These are phyloP conservation scores for Echiichthys vipera DNA, from an alignment of 2,797 vertebrate species.

Conservation along the genomic window DNA sequence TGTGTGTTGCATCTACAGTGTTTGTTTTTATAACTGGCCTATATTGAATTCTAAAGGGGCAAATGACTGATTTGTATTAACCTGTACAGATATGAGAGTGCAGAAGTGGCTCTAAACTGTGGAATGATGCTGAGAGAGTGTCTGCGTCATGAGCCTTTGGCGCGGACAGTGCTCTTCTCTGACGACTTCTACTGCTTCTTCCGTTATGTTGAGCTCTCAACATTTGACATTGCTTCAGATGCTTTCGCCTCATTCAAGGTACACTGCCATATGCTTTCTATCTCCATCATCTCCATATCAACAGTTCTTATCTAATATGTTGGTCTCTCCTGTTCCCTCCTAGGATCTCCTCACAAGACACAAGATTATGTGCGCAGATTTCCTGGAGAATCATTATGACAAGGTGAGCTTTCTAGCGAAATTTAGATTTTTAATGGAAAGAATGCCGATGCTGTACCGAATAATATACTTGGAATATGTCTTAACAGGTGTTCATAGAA, in stretches of 20 bases:
- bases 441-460: not conserved
- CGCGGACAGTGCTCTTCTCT: constrained; percentile 84
- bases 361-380: constrained; percentile 89
- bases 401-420: constrained; percentile 67
- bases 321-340: not conserved
- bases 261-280: not conserved
- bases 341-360: constrained; percentile 89
- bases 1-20: not conserved
- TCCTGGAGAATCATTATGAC: constrained; percentile 88
- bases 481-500: constrained; percentile 85
- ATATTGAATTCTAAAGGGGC: not conserved
- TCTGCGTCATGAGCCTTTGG: constrained; percentile 86
- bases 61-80: constrained; percentile 33
- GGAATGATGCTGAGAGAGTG: constrained; percentile 90
- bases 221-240: constrained; percentile 88
- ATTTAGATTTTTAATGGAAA: not conserved
- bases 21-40: not conserved
- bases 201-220: constrained; percentile 86
- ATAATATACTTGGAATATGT: constrained; percentile 26
- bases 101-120: constrained; percentile 88
- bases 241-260: constrained; percentile 90
- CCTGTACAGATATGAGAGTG: constrained; percentile 83
- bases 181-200: constrained; percentile 88
- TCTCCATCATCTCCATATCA: not conserved
- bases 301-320: not conserved